Conservation (phyloP, 2,797 vertebrate species). For the Phalloptychus januarius region DNA sequence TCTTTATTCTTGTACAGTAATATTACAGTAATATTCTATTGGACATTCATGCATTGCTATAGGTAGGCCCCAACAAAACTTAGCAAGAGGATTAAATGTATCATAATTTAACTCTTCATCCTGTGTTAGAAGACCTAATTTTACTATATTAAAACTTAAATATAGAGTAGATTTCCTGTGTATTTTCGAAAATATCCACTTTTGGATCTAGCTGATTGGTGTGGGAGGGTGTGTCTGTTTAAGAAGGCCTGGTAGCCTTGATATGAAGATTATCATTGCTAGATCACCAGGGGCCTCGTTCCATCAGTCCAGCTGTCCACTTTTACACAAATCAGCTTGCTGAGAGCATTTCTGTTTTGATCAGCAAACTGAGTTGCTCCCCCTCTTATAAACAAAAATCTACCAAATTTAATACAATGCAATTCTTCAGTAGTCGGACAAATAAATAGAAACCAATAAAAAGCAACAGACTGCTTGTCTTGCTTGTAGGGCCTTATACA, state of each 20-base stretch:
- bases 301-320: background rate
- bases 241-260: constrained; percentile 18
- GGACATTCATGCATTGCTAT: too few relatives aligned
- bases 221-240: constrained; percentile 24
- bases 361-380: background rate
- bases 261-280: constrained; percentile 35
- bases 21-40: too few relatives aligned
- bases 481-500: background rate
- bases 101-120: too few relatives aligned
- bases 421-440: background rate
- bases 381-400: background rate
- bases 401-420: background rate
- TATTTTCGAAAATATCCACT: too few relatives aligned
- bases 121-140: too few relatives aligned
- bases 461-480: background rate
- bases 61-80: too few relatives aligned
- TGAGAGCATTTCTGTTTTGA: background rate
- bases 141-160: too few relatives aligned
- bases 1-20: too few relatives aligned
- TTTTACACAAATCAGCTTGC: background rate
- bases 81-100: too few relatives aligned
- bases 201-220: background rate
- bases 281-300: constrained; percentile 31
- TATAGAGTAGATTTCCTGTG: too few relatives aligned
- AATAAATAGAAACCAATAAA: background rate